Percentiles rank a stretch among this genome's conserved stretches.
Conservation (phyloP, 2,888 invertebrate genomes). For the Phortica magna region DNA sequence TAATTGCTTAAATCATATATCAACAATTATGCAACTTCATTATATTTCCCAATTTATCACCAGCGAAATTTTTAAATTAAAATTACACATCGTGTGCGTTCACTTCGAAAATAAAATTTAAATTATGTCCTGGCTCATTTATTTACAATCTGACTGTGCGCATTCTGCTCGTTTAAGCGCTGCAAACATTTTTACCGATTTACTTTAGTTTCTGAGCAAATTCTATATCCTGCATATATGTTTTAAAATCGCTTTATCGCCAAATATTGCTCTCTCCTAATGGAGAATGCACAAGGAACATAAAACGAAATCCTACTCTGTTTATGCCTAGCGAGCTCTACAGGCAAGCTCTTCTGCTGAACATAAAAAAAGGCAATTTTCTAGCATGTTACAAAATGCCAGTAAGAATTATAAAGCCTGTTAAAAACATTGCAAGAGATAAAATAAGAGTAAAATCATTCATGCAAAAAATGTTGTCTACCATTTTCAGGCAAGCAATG, state of each 20-base stretch:
- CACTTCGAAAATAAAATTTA: slow-evolving; percentile 35
- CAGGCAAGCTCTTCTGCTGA: too few species aligned
- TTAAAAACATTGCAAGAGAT: neutral
- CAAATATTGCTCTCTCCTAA: too few species aligned
- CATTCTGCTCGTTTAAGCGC: slow-evolving; percentile 15
- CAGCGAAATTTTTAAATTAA: slow-evolving; percentile 49
- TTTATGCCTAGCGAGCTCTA: too few species aligned
- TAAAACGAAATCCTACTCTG: too few species aligned
- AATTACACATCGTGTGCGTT: slow-evolving; percentile 46
- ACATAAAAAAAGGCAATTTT: neutral
- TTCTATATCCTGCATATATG: too few species aligned
- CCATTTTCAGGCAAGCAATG: neutral
- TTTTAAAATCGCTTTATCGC: too few species aligned
- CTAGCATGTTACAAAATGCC: neutral
- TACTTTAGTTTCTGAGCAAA: too few species aligned
- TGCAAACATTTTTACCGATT: neutral
- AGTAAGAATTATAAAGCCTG: neutral
- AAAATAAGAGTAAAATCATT: slow-evolving; percentile 20
- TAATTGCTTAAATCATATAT: slow-evolving; percentile 43
- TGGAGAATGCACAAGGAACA: too few species aligned
- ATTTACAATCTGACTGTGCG: slow-evolving; percentile 45
- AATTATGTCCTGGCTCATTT: slow-evolving; percentile 31
- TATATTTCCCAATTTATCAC: slow-evolving; percentile 64
- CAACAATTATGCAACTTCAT: slow-evolving; percentile 67
- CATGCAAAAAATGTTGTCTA: slow-evolving; percentile 26